phyloP scores from a whole-genome alignment of 2,797 vertebrate genomes.

The Cyclura pinguis region DNA sequence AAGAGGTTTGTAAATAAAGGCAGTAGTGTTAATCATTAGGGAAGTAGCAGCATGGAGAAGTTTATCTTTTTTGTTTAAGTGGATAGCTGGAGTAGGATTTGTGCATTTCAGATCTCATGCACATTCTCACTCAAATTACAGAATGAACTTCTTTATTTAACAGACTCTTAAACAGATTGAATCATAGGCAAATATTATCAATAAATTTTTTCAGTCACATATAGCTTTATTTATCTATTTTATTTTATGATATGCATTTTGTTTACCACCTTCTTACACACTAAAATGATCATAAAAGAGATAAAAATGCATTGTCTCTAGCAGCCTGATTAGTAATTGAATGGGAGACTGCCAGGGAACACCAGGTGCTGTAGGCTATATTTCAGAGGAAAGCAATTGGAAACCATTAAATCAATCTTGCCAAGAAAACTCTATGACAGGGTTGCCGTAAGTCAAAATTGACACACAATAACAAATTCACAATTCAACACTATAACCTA shows the following conservation, averaged over 20 bases:
- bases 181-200: neutral
- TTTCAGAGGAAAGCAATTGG: too few relatives aligned
- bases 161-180: neutral
- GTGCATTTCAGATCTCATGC: neutral
- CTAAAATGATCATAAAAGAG: neutral
- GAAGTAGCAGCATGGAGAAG: neutral
- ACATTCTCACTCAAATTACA: neutral
- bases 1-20: conserved; percentile 74
- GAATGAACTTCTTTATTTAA: neutral
- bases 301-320: neutral
- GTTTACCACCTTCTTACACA: too few relatives aligned
- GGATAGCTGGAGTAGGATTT: neutral
- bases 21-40: neutral
- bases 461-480: neutral
- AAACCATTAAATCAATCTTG: too few relatives aligned
- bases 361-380: too few relatives aligned
- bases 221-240: neutral
- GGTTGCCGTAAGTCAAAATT: too few relatives aligned
- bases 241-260: neutral
- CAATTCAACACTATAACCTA: neutral
- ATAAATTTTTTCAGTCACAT: neutral
- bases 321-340: too few relatives aligned
- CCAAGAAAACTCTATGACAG: too few relatives aligned
- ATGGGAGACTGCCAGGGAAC: too few relatives aligned
- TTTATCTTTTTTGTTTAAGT: neutral